Conservation (phyloP, 2,113 vertebrate genomes). For the Numida meleagris region DNA sequence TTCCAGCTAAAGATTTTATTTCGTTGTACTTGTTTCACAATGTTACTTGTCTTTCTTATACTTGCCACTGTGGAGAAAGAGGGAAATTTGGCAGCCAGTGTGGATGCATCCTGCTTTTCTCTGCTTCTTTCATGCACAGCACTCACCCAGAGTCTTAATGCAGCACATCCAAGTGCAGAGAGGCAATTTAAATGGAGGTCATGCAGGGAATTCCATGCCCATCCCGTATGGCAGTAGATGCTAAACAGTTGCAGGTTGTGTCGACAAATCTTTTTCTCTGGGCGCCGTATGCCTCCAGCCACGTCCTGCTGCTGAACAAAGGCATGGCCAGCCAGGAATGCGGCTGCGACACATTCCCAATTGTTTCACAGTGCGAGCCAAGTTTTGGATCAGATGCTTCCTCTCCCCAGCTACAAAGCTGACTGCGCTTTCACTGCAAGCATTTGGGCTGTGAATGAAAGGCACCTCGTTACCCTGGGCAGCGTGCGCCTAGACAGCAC, state of each 20-base stretch:
- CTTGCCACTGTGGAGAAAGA: neutral
- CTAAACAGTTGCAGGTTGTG: neutral
- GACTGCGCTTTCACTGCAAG: neutral
- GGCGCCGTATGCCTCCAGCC: neutral
- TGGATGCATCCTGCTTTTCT: fast-evolving
- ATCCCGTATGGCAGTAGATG: neutral
- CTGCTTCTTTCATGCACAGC: neutral
- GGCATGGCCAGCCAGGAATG: neutral
- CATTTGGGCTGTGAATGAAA: neutral
- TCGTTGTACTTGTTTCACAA: fast-evolving
- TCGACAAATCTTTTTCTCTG: fast-evolving
- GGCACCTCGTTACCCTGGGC: neutral
- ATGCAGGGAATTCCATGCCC: fast-evolving
- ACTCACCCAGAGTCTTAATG: fast-evolving
- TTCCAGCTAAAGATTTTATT: neutral
- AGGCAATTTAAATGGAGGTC: neutral
- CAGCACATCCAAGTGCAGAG: neutral
- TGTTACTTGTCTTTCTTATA: neutral
- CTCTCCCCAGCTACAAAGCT: neutral
- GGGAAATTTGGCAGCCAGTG: neutral
- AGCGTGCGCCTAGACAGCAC: neutral
- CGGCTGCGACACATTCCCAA: neutral
- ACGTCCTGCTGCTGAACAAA: fast-evolving
- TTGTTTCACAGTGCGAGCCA: neutral
- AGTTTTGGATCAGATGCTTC: neutral